Conservation (phyloP, 92 coral and sea anemone species). For the Palythoa grandis region DNA sequence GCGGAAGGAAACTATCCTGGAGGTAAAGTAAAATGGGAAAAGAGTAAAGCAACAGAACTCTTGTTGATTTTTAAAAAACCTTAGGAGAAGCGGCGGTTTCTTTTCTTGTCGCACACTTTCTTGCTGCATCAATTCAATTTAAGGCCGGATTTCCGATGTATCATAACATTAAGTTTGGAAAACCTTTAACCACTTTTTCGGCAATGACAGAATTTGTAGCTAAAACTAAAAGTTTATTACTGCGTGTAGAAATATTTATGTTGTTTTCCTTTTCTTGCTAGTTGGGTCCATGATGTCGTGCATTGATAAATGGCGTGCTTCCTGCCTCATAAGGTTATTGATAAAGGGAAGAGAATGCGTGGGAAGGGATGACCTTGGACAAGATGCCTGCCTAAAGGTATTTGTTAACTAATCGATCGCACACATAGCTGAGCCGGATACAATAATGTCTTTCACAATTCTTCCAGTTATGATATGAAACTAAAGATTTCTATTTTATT, state of each 20-base stretch:
- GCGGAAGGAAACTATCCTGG: conserved; percentile 19
- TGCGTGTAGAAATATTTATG: neutral
- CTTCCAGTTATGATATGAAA: neutral
- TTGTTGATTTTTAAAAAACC: neutral
- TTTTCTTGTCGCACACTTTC: neutral
- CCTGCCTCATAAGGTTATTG: neutral
- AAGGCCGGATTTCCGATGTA: conserved; percentile 13
- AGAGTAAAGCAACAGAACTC: neutral
- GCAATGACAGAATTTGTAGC: neutral
- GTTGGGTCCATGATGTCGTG: neutral
- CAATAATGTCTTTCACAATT: neutral
- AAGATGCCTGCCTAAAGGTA: neutral
- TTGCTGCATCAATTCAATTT: neutral
- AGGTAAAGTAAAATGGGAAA: neutral
- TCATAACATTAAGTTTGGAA: neutral
- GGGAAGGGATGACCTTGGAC: neutral
- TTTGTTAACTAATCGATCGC: neutral
- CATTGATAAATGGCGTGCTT: neutral
- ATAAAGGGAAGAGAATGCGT: neutral
- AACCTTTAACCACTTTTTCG: neutral
- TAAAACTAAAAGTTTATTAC: neutral
- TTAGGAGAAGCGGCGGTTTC: neutral
- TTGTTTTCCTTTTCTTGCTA: neutral
- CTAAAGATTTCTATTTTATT: no score
- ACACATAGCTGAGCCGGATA: neutral